Evolutionary conservation across 1,140 invertebrate genomes (phyloP).

Genomic region (Aphaenogaster floridana): DNA sequence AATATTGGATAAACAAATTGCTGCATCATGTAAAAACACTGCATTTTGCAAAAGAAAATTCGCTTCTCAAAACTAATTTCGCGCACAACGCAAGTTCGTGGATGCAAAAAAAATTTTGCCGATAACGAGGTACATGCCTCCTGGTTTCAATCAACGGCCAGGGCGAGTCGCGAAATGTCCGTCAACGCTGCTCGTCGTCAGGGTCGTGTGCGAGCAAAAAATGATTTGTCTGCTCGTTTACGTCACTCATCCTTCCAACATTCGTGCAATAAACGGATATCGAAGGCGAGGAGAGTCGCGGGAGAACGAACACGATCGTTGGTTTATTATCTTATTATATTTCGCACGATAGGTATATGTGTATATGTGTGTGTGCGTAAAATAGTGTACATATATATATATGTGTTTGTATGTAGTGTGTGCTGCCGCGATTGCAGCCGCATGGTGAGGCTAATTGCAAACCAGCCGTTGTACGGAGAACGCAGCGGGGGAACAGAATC

Average conservation of each 20-base stretch:
- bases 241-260: conserved; percentile 36
- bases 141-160: conserved; percentile 56
- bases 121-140: conserved; percentile 49
- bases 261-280: conserved; percentile 39
- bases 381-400: background rate
- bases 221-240: conserved; percentile 62
- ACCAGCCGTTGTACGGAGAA: conserved; percentile 33
- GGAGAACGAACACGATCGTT: conserved; percentile 48
- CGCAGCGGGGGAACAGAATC: conserved; percentile 46
- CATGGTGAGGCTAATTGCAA: conserved; percentile 62
- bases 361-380: background rate
- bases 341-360: conserved; percentile 22
- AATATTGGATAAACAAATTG: background rate
- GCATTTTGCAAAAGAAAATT: background rate
- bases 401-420: background rate
- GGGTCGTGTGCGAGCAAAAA: conserved; percentile 51
- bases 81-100: background rate
- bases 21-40: background rate
- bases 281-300: conserved; percentile 27
- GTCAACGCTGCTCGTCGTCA: conserved; percentile 34
- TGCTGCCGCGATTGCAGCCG: conserved; percentile 26
- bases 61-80: conserved; percentile 16
- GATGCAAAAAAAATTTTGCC: background rate
- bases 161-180: conserved; percentile 47
- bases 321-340: conserved; percentile 68